Evolutionary conservation across 2,888 invertebrate genomes (phyloP), one percentile per base, ranked within the genome.

Genomic region (Leucophenga maculata): DNA sequence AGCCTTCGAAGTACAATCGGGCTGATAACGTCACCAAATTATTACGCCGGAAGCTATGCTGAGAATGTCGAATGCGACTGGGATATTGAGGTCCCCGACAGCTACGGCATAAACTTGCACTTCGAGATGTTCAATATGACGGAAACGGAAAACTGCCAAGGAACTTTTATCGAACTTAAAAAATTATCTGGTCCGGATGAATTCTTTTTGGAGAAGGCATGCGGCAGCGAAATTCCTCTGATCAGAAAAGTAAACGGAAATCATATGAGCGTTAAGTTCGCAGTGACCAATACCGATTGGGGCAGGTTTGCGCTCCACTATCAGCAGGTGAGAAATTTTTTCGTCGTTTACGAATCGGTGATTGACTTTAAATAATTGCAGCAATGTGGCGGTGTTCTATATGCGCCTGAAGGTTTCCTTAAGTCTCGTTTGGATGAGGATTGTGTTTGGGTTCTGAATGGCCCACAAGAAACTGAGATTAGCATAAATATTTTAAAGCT

Each of bases 61-160:
- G 88, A 89, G 62, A 91, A 92, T 79, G 90, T 93, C 68, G 91
- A 94, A 75, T 98, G 98, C 83, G 90, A 91, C 62, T 98, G 96
- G 96, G 92, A 95, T 67, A 87, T 90, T 44, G 92, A 94, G 1
- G 91, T 93, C 57, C 83, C 86, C 69, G 90, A 92, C 86, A 93
- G 94, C 81, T 78, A 79, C 68, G 76, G 75, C 4, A 76, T 77
- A 6, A 6, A 50, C 0, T 6, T 84, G 3, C 52, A 69, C 11
- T 79, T 83, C 18, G 71, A 77, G 6, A 46, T 71, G 0, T 79
- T 86, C 26, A 77, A 86, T 69, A 64, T 86, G 8, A 77, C 78
- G 0, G 72, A 71, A 11, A 76, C 83, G 20, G 92, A 93, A 81
- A 89, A 92, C 8, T 91, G 96, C 18, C 90, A 92, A 75, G 83